Evolutionary conservation across 2,888 invertebrate species (phyloP).

Genomic region (Pristionchus mayeri): DNA sequence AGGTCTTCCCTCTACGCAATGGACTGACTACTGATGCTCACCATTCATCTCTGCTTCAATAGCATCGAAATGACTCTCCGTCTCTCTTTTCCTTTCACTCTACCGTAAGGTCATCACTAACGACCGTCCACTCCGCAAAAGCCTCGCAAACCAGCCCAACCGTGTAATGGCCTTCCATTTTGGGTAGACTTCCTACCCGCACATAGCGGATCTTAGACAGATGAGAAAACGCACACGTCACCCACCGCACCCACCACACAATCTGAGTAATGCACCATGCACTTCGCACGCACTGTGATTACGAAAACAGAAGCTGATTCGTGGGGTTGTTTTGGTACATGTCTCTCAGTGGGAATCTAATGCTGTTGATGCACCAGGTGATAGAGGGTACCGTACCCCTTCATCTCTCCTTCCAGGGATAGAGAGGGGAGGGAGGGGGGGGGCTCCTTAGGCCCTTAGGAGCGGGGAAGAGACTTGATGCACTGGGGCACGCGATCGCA

Average conservation of each 20-base stretch:
- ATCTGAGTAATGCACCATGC: constrained; percentile 22
- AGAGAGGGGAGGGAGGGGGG: too few species aligned
- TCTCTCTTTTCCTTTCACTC: not conserved
- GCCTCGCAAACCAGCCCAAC: not conserved
- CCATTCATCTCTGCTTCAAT: not conserved
- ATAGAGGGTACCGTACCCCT: not conserved
- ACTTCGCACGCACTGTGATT: constrained; percentile 17
- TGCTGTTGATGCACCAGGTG: not conserved
- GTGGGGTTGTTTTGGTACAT: constrained; percentile 24
- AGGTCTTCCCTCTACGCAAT: not conserved
- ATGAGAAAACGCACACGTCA: constrained; percentile 25
- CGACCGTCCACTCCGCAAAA: not conserved
- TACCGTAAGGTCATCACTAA: not conserved
- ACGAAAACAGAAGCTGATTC: too few species aligned
- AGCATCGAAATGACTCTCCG: not conserved
- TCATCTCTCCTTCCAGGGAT: not conserved
- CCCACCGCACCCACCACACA: not conserved
- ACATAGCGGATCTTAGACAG: not conserved
- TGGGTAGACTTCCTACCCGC: not conserved
- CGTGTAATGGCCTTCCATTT: constrained; percentile 6
- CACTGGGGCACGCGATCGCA: not conserved
- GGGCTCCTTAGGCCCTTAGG: too few species aligned
- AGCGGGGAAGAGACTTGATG: constrained; percentile 23
- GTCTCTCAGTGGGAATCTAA: not conserved
- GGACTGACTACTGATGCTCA: not conserved